These are phyloP conservation scores for Aphis craccivora DNA, from an alignment of 1,140 invertebrate genomes.

Conservation along the genomic window DNA sequence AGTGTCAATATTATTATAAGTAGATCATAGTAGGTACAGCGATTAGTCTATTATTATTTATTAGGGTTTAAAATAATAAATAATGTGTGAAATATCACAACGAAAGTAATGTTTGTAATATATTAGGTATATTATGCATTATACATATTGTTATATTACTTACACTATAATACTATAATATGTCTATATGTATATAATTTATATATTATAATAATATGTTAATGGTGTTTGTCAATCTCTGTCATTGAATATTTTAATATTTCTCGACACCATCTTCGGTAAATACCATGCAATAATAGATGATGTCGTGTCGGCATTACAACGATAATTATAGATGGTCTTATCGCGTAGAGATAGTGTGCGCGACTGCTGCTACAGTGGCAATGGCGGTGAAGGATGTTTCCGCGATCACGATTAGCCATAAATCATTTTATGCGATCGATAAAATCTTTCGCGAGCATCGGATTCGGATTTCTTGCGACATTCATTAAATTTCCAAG, in stretches of 20 bases:
- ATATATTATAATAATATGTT: too few species aligned
- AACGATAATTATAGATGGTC: background rate
- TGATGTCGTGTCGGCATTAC: background rate
- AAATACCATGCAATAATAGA: background rate
- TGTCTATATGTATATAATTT: background rate
- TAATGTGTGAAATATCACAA: background rate
- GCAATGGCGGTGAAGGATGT: background rate
- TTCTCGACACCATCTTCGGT: background rate
- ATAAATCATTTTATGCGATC: constrained; percentile 17
- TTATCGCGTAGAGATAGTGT: background rate
- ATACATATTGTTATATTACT: background rate
- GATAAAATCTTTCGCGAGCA: background rate
- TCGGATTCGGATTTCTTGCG: background rate
- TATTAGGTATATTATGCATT: too few species aligned
- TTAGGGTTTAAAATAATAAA: too few species aligned
- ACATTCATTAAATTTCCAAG: background rate
- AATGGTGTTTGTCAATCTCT: background rate
- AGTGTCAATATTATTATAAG: background rate
- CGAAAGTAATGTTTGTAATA: background rate
- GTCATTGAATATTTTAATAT: background rate
- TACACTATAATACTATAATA: background rate
- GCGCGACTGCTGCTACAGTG: background rate
- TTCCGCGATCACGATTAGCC: constrained; percentile 13
- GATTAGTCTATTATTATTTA: too few species aligned
- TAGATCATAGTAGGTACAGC: too few species aligned